Base-by-base conservation (phyloP, 2,113 vertebrate species). In the Hydrochoerus hydrochaeris region DNA sequence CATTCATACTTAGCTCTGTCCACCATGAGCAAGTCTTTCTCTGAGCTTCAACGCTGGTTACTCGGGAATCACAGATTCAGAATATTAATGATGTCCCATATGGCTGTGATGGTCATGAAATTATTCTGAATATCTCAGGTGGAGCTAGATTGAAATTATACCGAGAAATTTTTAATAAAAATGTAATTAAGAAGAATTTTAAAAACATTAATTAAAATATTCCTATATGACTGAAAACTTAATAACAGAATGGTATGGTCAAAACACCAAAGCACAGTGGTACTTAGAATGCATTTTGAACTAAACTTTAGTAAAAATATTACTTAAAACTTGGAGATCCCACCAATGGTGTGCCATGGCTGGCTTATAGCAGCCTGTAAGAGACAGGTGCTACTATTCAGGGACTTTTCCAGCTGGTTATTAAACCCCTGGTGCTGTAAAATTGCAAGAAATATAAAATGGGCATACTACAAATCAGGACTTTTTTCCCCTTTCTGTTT, bases 181-280 rank as follows among this genome's bases (percentile, higher is more conserved):
- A 65, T 73, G 12, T 19, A 95, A 93, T 82, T 85, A 94, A 91
- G 6, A 44, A 63, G 89, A 96, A 95, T 77, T 82, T 85, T 49
- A 4, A 14, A 82, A 94, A 88, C 91, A 12, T 44, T 67, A 93
- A 93, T 85, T 73, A 67, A 49, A 85, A 63, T 88, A 91, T 60
- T 69, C 26, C 20, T 10, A 60, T 78, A 12, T 69, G 28, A 54
- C 41, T 94, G 62, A 44, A 52, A 41, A 46, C 77, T 96, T 67
- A 88, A 69, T 84, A 87, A 77, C 95, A 30, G 91, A 88, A 32
- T 90, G 60, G n/a, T 69, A 11, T 20, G 2, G 32, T 24, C 28
- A 32, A 73, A 71, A 91, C 77, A 46, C 5, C 17, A 71, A 88
- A 88, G 30, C 19, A 19, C 38, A 63, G 17, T 81, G 54, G 73